Base-by-base conservation (phyloP, 2,113 vertebrate species). In the Petrocephalus microphthalmus region DNA sequence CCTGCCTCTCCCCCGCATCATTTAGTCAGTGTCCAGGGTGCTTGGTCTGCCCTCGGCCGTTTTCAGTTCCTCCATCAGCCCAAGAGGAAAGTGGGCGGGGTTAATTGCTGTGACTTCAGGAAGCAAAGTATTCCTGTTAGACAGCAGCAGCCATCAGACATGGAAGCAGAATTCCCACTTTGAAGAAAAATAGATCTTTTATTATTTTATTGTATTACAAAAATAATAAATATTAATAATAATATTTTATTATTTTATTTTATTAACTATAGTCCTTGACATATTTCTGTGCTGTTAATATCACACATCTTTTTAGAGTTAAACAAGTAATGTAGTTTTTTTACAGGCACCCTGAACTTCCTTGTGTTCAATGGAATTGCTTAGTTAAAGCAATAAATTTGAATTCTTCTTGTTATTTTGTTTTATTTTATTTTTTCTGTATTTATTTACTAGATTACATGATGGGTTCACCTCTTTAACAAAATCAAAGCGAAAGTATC, bases 11-110 rank as follows among this genome's bases (percentile, higher is more conserved):
- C 25, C 88, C 45, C 7, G 1, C 19, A 11, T 49, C 29, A n/a
- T 87, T 82, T 88, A 92, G 91, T 88, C 90, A 42, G 88, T 88
- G 42, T 88, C 89, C 5, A 88, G 88, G 33, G 37, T 90, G 53
- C 87, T 86, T 53, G 91, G 88, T 54, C 83, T 92, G 29, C 74
- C 90, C 6, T 88, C 89, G 5, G 90, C 90, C 0, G 88, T 92
- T 17, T 91, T 87, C 84, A 91, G 90, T 84, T 89, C 90, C 1
- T 88, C 33, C 53, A 52, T 53, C 47, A n/a, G 49, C 47, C 47
- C 45, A 25, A 47, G 47, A 51, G 82, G 82, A 51, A 84, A 84
- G 11, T 84, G 82, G 7, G 47, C 7, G 20, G 74, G 74, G 33
- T 81, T 45, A 81, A 81, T 45, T 45, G 74, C 42, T 81, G 37